Conservation (phyloP, 2,113 vertebrate genomes). For the Prinia subflava region DNA sequence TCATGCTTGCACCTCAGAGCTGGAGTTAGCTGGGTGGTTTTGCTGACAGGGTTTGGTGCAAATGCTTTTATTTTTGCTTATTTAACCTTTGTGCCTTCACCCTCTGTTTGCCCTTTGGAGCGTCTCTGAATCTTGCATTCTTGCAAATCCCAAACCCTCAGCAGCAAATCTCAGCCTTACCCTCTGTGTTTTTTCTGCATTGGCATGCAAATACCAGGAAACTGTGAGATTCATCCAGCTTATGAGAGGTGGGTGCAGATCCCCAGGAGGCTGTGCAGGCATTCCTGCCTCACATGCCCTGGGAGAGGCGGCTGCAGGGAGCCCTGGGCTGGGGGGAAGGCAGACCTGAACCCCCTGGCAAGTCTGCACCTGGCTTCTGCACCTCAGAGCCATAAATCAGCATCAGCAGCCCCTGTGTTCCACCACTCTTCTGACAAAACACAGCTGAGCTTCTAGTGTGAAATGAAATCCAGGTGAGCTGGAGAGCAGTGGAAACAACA, state of each 20-base stretch:
- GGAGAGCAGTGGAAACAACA: background rate
- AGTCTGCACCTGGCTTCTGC: background rate
- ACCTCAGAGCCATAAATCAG: background rate
- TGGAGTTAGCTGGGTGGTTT: background rate
- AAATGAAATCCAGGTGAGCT: slow-evolving; percentile 19
- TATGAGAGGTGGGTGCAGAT: background rate
- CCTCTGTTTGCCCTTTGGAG: background rate
- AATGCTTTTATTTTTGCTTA: background rate
- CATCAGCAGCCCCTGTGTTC: background rate
- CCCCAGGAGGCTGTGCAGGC: background rate
- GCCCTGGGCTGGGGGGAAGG: background rate
- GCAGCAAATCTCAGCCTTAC: background rate
- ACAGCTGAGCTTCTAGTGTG: slow-evolving; percentile 13
- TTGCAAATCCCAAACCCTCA: background rate
- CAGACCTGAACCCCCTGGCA: background rate
- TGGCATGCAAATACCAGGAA: background rate
- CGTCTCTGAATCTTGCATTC: background rate
- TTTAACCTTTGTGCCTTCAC: background rate
- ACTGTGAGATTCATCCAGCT: background rate
- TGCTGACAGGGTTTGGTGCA: background rate
- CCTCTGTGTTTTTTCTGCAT: background rate
- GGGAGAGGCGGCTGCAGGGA: background rate
- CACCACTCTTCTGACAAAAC: background rate
- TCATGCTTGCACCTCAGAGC: background rate
- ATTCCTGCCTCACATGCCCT: background rate